Percentiles rank a stretch among this genome's conserved stretches.
Conservation (phyloP, 2,113 vertebrate species). For the Campylomormyrus numenius region DNA sequence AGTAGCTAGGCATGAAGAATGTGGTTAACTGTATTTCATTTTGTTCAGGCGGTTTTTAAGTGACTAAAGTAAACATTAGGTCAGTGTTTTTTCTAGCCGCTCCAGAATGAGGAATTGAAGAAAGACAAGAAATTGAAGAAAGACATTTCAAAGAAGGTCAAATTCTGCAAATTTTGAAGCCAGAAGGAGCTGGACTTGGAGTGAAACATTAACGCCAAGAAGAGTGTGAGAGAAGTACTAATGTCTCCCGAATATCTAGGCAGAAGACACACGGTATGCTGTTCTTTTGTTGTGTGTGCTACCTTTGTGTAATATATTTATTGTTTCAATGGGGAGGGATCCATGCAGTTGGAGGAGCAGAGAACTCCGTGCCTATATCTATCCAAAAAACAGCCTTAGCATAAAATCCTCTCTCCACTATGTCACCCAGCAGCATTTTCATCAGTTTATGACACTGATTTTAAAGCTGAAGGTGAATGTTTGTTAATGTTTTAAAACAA, state of each 20-base stretch:
- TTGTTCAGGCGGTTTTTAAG: not conserved
- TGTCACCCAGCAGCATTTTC: no score
- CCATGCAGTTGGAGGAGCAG: no score
- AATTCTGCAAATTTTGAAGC: not conserved
- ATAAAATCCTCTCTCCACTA: no score
- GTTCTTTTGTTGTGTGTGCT: no score
- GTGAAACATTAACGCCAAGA: not conserved
- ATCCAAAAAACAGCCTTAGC: no score
- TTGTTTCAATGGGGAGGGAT: not conserved
- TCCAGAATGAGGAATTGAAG: not conserved
- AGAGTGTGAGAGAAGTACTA: not conserved
- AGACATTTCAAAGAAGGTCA: not conserved
- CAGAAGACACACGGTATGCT: not conserved
- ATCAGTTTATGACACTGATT: no score
- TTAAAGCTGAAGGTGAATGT: no score
- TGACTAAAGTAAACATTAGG: not conserved
- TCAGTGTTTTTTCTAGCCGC: not conserved
- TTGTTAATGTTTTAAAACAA: no score
- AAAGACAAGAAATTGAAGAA: not conserved
- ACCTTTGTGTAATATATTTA: no score
- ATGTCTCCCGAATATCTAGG: not conserved
- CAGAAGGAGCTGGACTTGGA: not conserved
- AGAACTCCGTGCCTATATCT: no score
- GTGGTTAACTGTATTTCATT: not conserved
- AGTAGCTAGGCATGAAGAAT: not conserved